phyloP scores from a whole-genome alignment of 1,140 invertebrate species.

The Megalopta genalis region DNA sequence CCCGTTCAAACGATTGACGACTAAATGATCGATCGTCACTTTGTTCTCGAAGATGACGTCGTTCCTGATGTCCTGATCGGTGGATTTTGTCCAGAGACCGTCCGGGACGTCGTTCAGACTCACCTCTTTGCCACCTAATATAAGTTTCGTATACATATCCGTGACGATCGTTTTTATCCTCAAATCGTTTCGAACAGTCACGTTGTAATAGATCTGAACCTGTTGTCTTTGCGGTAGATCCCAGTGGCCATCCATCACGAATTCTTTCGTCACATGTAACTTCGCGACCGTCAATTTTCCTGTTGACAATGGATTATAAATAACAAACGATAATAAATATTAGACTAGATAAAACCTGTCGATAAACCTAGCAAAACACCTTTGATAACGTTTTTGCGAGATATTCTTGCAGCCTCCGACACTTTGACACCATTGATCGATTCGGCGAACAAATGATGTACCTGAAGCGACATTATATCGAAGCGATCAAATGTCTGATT shows the following conservation, averaged over 20 bases:
- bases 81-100: conserved; percentile 67
- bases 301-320: conserved; percentile 13
- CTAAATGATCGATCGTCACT: conserved; percentile 57
- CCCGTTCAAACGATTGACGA: conserved; percentile 60
- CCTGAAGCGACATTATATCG: conserved; percentile 49
- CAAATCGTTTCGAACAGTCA: conserved; percentile 54
- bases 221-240: not conserved
- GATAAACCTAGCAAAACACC: conserved; percentile 43
- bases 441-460: conserved; percentile 58
- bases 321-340: not conserved
- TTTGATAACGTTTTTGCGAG: conserved; percentile 66
- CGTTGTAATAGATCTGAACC: conserved; percentile 58
- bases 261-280: conserved; percentile 58
- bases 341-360: too few species aligned
- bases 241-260: conserved; percentile 19
- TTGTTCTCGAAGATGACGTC: conserved; percentile 48
- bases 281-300: conserved; percentile 56
- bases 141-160: conserved; percentile 8
- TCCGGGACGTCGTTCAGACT: conserved; percentile 27
- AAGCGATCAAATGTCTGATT: conserved; percentile 64
- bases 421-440: conserved; percentile 68
- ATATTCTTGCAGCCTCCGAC: conserved; percentile 67
- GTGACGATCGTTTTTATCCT: conserved; percentile 37
- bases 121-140: conserved; percentile 19
- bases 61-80: conserved; percentile 54